These are phyloP conservation scores for Lithophane semibrunnea DNA, from an alignment of 2,888 invertebrate species.

Conservation along the genomic window DNA sequence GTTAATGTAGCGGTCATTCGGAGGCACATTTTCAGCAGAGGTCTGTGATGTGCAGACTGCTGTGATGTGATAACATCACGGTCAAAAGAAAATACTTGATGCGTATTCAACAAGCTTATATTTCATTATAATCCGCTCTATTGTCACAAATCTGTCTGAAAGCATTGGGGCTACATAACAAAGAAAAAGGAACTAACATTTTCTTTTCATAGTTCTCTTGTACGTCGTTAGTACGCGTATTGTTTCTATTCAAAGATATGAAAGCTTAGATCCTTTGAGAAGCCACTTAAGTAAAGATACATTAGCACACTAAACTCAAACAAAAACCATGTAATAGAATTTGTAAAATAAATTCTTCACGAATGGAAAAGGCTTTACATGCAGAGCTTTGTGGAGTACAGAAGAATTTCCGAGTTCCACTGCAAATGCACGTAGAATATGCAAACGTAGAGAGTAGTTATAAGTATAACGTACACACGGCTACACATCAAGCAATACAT, in stretches of 20 bases:
- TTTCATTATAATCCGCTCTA: conserved; percentile 40
- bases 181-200: conserved; percentile 43
- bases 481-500: too few species aligned
- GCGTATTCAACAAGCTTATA: not conserved
- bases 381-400: conserved; percentile 18
- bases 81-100: conserved; percentile 18
- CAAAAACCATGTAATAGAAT: conserved; percentile 13
- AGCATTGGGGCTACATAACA: conserved; percentile 34
- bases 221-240: conserved; percentile 23
- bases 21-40: not conserved
- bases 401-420: conserved; percentile 2
- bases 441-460: conserved; percentile 14
- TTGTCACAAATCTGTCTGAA: conserved; percentile 36
- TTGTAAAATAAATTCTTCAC: conserved; percentile 18
- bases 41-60: not conserved
- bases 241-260: conserved; percentile 30
- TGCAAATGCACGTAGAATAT: conserved; percentile 9
- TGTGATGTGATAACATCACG: conserved; percentile 2
- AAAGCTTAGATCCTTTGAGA: conserved; percentile 18
- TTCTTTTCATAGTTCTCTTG: conserved; percentile 36
- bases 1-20: not conserved
- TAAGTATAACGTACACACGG: conserved; percentile 1
- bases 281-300: conserved; percentile 22
- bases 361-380: conserved; percentile 20
- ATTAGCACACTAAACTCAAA: conserved; percentile 18